Evolutionary conservation across 2,888 invertebrate species (phyloP), one percentile per base, ranked within the genome.

Genomic region (Anthophora plumipes): DNA sequence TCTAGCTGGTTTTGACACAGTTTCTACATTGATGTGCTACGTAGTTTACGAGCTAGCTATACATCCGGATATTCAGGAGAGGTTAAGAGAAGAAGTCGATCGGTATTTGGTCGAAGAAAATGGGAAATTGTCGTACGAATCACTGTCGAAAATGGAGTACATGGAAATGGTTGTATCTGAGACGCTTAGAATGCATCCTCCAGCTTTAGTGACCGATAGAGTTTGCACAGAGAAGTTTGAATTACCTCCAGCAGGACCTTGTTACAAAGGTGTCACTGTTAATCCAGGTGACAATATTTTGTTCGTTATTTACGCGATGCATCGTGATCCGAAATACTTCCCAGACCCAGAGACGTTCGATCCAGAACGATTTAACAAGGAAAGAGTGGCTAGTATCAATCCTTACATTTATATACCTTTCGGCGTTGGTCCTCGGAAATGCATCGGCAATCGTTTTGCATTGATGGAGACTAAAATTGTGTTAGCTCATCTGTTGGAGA

Each of bases 101-200:
- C 54, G 82, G 20, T 67, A 84, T 22, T 9, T 89, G 4, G 72
- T 50, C 6, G 71, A 76, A 0, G 59, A 63, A 0, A 70, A 82
- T 14, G 89, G 84, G 0, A 69, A 88, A 11, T 50, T 91, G 6
- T 85, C 86, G 0, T 91, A 91, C 60, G 90, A 89, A 8, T 37
- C 46, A 0, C 25, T 92, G 12, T 54, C 69, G 3, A 82, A 77
- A 5, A 88, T 92, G 88, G 84, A 85, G 22, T 92, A 91, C 61
- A 69, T 92, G 78, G 91, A 92, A 6, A 90, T 89, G 84, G 89
- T 91, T 0, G 72, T 91, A 50, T 79, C 84, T 93, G 95, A 95
- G 91, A 93, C 94, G 0, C 86, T 94, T 39, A 93, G 95, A 74
- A 94, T 94, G 81, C 95, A 95, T 94, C 93, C 94, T 0, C 93